These are phyloP conservation scores for Mythimna vitellina DNA, from an alignment of 2,888 invertebrate species.

Conservation along the genomic window DNA sequence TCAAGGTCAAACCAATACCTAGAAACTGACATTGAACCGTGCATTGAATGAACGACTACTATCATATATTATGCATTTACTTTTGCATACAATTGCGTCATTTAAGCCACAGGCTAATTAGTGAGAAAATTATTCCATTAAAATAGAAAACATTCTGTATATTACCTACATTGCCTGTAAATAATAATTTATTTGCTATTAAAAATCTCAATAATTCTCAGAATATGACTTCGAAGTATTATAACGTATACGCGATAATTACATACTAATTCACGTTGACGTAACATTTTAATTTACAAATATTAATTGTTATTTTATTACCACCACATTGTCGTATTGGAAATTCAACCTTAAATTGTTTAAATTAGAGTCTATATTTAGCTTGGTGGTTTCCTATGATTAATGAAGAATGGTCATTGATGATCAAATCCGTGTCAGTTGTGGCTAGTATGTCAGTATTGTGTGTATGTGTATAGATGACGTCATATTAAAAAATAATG, in stretches of 20 bases:
- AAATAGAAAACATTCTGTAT: constrained; percentile 2
- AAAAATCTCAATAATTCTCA: constrained; percentile 33
- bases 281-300: constrained; percentile 56
- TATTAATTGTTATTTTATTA: constrained; percentile 30
- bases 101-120: constrained; percentile 20
- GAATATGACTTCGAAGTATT: constrained; percentile 45
- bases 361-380: neutral
- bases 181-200: constrained; percentile 32
- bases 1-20: constrained; percentile 4
- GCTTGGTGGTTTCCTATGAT: neutral
- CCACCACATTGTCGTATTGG: neutral
- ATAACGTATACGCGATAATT: constrained; percentile 53
- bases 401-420: constrained; percentile 34
- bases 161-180: neutral
- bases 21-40: neutral
- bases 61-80: constrained; percentile 6
- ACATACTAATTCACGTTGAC: constrained; percentile 48
- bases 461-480: constrained; percentile 13
- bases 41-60: constrained; percentile 19
- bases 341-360: neutral
- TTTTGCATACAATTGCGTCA: constrained; percentile 26
- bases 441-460: constrained; percentile 7
- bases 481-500: constrained; percentile 24
- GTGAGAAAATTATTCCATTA: constrained; percentile 20
- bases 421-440: constrained; percentile 38